Evolutionary conservation across 30 jellyfish, hydroid and myxozoan species (phyloP).

Genomic region (Hydractinia symbiolongicarpus): DNA sequence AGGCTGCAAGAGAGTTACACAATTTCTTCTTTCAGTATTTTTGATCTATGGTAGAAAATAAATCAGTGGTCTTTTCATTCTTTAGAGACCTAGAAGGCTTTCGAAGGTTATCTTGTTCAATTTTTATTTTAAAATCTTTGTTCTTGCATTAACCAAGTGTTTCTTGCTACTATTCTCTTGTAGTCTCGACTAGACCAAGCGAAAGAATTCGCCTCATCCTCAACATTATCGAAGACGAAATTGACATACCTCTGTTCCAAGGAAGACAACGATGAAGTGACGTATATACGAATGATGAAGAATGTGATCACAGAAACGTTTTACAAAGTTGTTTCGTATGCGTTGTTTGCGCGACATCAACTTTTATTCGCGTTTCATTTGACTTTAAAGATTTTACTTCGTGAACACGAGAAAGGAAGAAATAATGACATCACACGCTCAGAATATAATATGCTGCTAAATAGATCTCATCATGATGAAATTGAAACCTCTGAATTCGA

Average conservation of each 20-base stretch:
- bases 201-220: conserved; percentile 1
- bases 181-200: conserved; percentile 10
- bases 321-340: conserved; percentile 65
- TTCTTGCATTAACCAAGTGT: too few relatives aligned
- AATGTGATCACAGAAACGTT: conserved; percentile 49
- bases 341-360: conserved; percentile 59
- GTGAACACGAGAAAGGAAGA: background rate
- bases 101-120: too few relatives aligned
- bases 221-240: background rate
- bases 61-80: too few relatives aligned
- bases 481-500: too few relatives aligned
- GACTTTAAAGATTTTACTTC: conserved; percentile 37
- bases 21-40: too few relatives aligned
- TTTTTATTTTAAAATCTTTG: too few relatives aligned
- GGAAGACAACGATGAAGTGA: conserved; percentile 8
- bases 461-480: background rate
- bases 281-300: conserved; percentile 43
- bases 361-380: conserved; percentile 56
- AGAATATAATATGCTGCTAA: background rate
- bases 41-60: too few relatives aligned
- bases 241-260: background rate
- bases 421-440: background rate
- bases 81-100: too few relatives aligned
- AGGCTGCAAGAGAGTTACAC: too few relatives aligned
- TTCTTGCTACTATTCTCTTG: background rate